Evolutionary conservation across 2,888 invertebrate species (phyloP), one percentile per base, ranked within the genome.

Genomic region (Aricia artaxerxes): DNA sequence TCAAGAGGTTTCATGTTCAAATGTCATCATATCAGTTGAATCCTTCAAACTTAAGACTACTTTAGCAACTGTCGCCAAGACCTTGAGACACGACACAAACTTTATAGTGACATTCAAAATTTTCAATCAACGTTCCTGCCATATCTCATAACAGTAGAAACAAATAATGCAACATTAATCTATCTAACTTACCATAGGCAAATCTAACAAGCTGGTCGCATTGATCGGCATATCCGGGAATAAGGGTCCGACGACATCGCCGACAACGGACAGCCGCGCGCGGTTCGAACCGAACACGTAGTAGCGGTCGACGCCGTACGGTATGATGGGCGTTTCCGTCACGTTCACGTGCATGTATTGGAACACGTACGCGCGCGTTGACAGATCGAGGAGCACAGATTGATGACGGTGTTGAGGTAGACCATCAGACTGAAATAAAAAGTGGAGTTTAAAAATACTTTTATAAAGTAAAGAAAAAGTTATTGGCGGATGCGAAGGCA

Each of bases 321-420:
- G 98, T 83, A 99, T 98, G 80, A 98, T 95, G 2, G 99, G 98
- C 1, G 97, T 97, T 91, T 99, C 99, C 0, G 99, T 98, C 6
- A 99, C 97, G 90, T 98, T 98, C 1, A 99, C 98, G 91, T 99
- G 98, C 96, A 99, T 97, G 90, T 99, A 98, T 86, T 99, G 98
- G 93, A 99, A 97, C 78, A 98, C 97, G 90, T 97, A 97, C 0
- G 98, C 98, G 61, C 98, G 96, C 91, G 97, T 98, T 82, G 98
- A 98, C 80, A 99, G 95, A 95, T 99, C 99, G 11, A 99, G 94
- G 0, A 99, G 95, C 76, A 98, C 96, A 0, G 99, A 97, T 84
- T 99, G 98, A 94, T 99, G 99, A 0, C 98, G 96, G 90, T 97
- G 96, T 86, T 99, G 99, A 0, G 98, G 97, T 2, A 99, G 93